Evolutionary conservation across 37 sponge, comb jelly and placozoan genomes (phyloP).

Genomic region (Cladorhizidae sp.): DNA sequence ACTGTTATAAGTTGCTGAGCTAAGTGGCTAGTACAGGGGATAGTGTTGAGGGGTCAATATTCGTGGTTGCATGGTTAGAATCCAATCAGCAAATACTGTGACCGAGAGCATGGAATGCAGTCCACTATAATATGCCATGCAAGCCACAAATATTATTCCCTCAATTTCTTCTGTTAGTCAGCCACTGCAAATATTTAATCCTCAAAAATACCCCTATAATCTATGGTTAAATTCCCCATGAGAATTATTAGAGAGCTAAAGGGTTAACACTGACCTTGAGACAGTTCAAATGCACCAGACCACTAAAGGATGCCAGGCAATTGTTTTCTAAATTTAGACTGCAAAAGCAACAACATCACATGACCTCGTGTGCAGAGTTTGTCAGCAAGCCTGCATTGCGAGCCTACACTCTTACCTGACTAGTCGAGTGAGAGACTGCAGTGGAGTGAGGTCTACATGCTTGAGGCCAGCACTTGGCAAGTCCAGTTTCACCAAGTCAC

Average conservation of each 20-base stretch:
- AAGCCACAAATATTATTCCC: too few species aligned
- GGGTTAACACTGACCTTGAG: slow-evolving; percentile 65
- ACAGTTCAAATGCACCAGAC: slow-evolving; percentile 73
- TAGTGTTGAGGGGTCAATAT: too few species aligned
- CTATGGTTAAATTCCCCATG: too few species aligned
- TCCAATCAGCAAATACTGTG: too few species aligned
- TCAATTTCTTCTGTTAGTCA: too few species aligned
- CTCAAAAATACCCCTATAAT: too few species aligned
- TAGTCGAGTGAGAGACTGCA: slow-evolving; percentile 49
- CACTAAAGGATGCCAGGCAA: slow-evolving; percentile 82
- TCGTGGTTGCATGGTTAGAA: too few species aligned
- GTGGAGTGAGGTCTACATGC: slow-evolving; percentile 77
- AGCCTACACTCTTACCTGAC: slow-evolving; percentile 53
- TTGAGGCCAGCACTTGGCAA: slow-evolving; percentile 62
- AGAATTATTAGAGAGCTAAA: neutral
- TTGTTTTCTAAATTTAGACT: slow-evolving; percentile 96
- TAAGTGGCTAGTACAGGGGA: too few species aligned
- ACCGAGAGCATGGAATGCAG: too few species aligned
- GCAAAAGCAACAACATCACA: neutral
- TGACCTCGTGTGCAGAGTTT: neutral
- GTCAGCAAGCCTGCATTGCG: neutral
- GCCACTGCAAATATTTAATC: too few species aligned
- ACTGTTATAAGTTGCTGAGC: too few species aligned
- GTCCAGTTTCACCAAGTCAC: slow-evolving; percentile 57
- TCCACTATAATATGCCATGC: too few species aligned